Base-by-base conservation (phyloP, 2,113 vertebrate genomes). In the Amia ocellicauda region DNA sequence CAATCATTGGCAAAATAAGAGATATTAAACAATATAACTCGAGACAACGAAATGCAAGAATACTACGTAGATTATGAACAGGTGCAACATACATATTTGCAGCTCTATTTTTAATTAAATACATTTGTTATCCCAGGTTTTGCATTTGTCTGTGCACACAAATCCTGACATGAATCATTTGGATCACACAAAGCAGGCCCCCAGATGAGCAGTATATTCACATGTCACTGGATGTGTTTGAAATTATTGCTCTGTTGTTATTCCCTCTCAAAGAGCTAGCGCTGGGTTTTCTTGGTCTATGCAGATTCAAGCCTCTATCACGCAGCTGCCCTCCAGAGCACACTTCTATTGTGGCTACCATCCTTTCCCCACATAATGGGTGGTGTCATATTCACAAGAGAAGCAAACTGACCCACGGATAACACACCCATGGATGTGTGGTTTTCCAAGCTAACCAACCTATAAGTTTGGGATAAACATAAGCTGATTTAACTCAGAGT, bases 371-470 rank as follows among this genome's bases (percentile, higher is more conserved):
- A 74, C 61, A 58, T 74, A 77, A 74, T 74, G 26, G 72, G 43
- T 70, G 49, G 58, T 70, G 72, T 74, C 59, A 54, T 40, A 77
- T 69, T 66, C 74, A 72, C 64, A 31, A 56, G 24, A 60, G 62
- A 69, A 61, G 26, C 58, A 17, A 60, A 8, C 63, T 68, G 56
- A 69, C 72, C 66, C 58, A 65, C 17, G 58, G 28, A n/a, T 36
- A 60, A 58, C 23, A 58, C 28, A 58, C 57, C 56, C 51, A 50
- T 16, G 47, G 54, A 60, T 43, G 4, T 56, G 68, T 17, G 24
- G 58, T 50, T 60, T 27, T 22, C 26, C 58, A 42, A 36, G 45
- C 27, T 41, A 27, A 29, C 17, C 63, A 56, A 64, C 27, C 53
- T 31, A 3, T 31, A 24, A 27, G 23, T 53, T 29, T 3, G 29